Conservation (phyloP, 64 coral and sea anemone species). For the Exaiptasia diaphana region DNA sequence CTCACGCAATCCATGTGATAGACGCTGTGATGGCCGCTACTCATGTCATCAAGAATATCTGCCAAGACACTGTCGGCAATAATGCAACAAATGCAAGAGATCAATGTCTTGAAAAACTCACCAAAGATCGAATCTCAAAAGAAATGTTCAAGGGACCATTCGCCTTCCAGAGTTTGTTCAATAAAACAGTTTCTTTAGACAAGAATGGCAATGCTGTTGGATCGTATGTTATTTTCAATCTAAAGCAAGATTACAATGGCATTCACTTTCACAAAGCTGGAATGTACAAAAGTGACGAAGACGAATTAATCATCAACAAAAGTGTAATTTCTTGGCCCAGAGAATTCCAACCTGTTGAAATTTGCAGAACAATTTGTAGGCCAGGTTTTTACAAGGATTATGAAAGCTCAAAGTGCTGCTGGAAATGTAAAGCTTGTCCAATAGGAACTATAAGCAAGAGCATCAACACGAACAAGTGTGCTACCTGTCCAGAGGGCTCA, state of each 20-base stretch:
- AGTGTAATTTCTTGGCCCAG: slow-evolving; percentile 15
- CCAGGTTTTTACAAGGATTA: slow-evolving; percentile 23
- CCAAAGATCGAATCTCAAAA: slow-evolving; percentile 3
- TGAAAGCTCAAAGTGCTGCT: slow-evolving; percentile 45
- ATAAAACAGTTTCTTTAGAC: slow-evolving; percentile 31
- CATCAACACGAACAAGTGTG: background rate
- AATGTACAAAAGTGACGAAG: slow-evolving; percentile 13
- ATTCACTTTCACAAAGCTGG: slow-evolving; percentile 11
- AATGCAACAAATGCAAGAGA: background rate
- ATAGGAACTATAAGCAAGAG: slow-evolving; percentile 28
- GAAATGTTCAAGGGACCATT: slow-evolving; percentile 22
- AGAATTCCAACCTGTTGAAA: background rate
- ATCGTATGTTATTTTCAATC: slow-evolving; percentile 44
- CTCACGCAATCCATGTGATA: slow-evolving; percentile 24
- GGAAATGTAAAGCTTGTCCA: slow-evolving; percentile 51
- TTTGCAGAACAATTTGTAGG: slow-evolving; percentile 30
- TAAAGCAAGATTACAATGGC: background rate
- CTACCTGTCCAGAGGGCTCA: background rate
- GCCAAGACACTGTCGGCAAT: background rate
- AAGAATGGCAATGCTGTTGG: slow-evolving; percentile 29
- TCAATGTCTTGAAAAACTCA: background rate
- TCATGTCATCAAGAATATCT: slow-evolving; percentile 23
- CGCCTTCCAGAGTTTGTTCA: slow-evolving; percentile 9
- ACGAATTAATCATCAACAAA: slow-evolving; percentile 7
- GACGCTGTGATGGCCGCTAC: slow-evolving; percentile 57